phyloP scores from a whole-genome alignment of 2,113 vertebrate genomes.

The Bufo gargarizans region DNA sequence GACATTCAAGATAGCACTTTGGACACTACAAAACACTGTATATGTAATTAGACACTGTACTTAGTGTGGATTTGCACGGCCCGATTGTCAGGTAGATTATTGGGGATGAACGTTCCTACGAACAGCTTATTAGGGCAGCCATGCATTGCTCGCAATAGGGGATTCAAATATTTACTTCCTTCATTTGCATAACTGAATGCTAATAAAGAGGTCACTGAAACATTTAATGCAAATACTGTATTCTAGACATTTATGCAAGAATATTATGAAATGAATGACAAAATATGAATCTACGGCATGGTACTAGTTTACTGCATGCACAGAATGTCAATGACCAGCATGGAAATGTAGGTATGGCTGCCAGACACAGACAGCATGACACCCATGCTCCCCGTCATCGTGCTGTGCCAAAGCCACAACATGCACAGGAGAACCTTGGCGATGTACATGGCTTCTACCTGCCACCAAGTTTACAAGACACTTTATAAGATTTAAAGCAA shows the following conservation, averaged over 20 bases:
- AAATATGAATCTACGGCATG: background rate
- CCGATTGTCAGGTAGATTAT: no score
- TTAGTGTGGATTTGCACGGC: no score
- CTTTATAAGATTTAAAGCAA: background rate
- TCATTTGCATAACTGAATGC: background rate
- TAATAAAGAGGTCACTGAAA: background rate
- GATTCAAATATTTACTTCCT: conserved; percentile 8
- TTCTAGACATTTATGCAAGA: background rate
- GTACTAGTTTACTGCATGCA: conserved; percentile 1
- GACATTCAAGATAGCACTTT: no score
- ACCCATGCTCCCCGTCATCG: background rate
- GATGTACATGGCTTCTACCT: conserved; percentile 19
- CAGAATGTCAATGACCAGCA: background rate
- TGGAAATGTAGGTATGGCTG: background rate
- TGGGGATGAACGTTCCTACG: background rate
- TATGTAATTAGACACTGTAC: no score
- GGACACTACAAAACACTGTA: no score
- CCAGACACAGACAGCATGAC: conserved; percentile 19
- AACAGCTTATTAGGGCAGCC: background rate
- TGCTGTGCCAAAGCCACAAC: background rate
- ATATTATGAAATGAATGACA: background rate
- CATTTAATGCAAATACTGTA: background rate
- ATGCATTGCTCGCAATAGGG: conserved; percentile 27
- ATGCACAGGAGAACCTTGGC: background rate
- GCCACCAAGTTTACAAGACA: background rate